Base-by-base conservation (phyloP, 2,888 invertebrate genomes). In the Hirtodrosophila duncani region DNA sequence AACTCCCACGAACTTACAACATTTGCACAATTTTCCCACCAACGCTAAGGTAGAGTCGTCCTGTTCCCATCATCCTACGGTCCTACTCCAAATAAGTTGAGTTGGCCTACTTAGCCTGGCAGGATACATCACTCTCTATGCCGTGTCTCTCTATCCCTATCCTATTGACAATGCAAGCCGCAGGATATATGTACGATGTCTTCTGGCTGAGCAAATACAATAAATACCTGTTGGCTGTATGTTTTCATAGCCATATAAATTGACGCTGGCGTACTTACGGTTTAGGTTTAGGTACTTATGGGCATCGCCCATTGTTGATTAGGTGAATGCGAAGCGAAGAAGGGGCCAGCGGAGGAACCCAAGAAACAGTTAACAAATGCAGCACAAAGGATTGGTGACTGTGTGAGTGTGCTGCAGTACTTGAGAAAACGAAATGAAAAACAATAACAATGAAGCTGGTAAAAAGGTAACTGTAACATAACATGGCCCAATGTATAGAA, bases 121-220 rank as follows among this genome's bases (percentile, higher is more conserved):
- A n/a, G n/a, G n/a, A n/a, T n/a, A 37, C 14, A 20, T 17, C 31
- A 9, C n/a, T 5, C 5, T 1, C 31, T 16, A 14, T 16, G 11
- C 38, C 49, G 7, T 18, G 26, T 8, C 29, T 13, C 16, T 9
- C n/a, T 10, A 8, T 8, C 21, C 52, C 26, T 56, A 37, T 37
- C 39, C 52, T 67, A 80, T 78, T 72, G 79, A 78, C 75, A 72
- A 78, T 81, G 75, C 75, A 69, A 81, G 81, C 72, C 81, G 70
- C 72, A 81, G 72, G 72, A 72, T 72, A 69, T 60, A 74, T 81
- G 70, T 81, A 81, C 81, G 72, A 72, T 72, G 66, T 60, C 69
- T 81, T 74, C 81, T 74, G 66, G 57, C 52, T 69, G 75, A 62
- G 75, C 57, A 81, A 81, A 74, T 74, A 81, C 79, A 72, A 72